A percentile compares a stretch with the other conserved stretches of the same genome.
These are phyloP conservation scores for Polylopha cassiicola DNA, from an alignment of 2,888 invertebrate genomes.

Conservation along the genomic window DNA sequence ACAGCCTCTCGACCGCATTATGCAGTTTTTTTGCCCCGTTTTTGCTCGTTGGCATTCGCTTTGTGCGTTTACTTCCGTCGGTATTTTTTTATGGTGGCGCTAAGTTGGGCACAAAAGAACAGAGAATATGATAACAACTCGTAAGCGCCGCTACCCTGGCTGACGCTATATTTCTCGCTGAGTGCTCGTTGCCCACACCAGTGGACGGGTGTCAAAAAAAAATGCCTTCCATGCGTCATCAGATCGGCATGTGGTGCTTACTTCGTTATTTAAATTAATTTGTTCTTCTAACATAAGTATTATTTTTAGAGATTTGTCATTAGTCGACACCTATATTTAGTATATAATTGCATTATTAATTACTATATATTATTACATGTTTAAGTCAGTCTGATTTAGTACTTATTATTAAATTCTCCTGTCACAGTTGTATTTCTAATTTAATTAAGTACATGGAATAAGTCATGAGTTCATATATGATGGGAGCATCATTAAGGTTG, in stretches of 20 bases:
- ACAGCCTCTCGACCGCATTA: slow-evolving; percentile 62
- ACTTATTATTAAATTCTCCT: no score
- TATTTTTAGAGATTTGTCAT: no score
- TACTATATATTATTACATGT: no score
- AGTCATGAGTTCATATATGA: no score
- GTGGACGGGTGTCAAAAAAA: slow-evolving; percentile 24
- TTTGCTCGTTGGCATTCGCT: slow-evolving; percentile 70
- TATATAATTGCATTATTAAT: no score
- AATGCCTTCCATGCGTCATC: slow-evolving; percentile 38
- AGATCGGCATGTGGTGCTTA: slow-evolving; percentile 28
- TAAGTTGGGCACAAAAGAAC: slow-evolving; percentile 61
- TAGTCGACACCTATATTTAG: no score
- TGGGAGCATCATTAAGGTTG: no score
- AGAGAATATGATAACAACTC: slow-evolving; percentile 40
- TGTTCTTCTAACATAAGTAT: no score
- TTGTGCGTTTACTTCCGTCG: slow-evolving; percentile 74
- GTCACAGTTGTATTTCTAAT: no score
- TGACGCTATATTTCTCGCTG: slow-evolving; percentile 13
- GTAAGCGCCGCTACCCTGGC: slow-evolving; percentile 50
- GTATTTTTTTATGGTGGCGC: slow-evolving; percentile 70
- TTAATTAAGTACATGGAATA: no score
- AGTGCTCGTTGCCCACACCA: slow-evolving; percentile 5
- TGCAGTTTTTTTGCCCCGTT: slow-evolving; percentile 66
- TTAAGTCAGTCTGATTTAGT: no score
- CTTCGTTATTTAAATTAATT: slow-evolving; percentile 4